phyloP scores from a whole-genome alignment of 1,140 invertebrate species.

The Neodiprion fabricii region DNA sequence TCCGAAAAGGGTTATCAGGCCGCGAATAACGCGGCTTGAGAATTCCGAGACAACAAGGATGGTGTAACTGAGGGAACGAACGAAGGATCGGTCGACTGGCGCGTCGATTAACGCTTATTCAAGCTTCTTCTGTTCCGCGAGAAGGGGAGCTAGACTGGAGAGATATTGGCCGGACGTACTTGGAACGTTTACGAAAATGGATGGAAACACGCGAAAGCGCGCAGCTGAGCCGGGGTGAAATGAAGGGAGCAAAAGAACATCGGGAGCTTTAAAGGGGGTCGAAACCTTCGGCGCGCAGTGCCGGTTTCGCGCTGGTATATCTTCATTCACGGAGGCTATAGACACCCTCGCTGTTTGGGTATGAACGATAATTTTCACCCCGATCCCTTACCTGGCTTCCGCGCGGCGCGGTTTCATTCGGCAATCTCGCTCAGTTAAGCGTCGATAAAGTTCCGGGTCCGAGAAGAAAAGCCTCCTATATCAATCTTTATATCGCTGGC shows the following conservation, averaged over 20 bases:
- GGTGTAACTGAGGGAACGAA: neutral
- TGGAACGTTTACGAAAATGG: conserved; percentile 5
- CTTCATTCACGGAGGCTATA: neutral
- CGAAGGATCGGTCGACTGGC: neutral
- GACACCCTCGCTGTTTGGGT: neutral
- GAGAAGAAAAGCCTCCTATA: neutral
- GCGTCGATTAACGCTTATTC: conserved; percentile 4
- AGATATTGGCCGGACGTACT: neutral
- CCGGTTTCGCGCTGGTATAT: no score
- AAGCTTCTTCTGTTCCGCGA: neutral
- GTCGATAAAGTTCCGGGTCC: neutral
- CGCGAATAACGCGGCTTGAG: neutral
- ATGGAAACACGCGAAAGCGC: conserved; percentile 20
- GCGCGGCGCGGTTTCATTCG: neutral
- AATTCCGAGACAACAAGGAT: neutral
- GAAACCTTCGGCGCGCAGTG: neutral
- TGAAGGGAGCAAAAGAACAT: conserved; percentile 25
- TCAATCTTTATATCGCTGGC: neutral
- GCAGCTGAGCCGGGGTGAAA: conserved; percentile 17
- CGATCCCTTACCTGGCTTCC: neutral
- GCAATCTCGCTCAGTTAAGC: neutral
- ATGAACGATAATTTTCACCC: neutral
- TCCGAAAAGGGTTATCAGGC: neutral
- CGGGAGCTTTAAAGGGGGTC: neutral
- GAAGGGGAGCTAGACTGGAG: neutral